A percentile compares a stretch with the other conserved stretches of the same genome.
These are phyloP conservation scores for Vanessa tameamea DNA, from an alignment of 1,140 invertebrate species.

Conservation along the genomic window DNA sequence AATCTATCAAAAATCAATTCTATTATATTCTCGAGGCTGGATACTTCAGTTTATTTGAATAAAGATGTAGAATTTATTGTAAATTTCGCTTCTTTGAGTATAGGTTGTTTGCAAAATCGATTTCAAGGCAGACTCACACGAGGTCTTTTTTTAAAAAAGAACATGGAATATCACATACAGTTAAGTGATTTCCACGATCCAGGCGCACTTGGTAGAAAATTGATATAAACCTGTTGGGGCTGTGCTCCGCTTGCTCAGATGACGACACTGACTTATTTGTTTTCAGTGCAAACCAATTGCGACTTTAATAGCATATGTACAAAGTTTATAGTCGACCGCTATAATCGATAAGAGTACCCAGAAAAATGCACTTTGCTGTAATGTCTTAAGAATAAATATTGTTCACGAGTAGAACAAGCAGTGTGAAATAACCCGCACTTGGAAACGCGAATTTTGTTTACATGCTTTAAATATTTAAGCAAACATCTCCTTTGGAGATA, in stretches of 20 bases:
- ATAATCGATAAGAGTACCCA: slow-evolving; percentile 54
- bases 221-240: slow-evolving; percentile 76
- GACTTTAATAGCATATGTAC: slow-evolving; percentile 33
- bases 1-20: too few relatives aligned
- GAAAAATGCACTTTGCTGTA: slow-evolving; percentile 64
- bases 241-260: slow-evolving; percentile 67
- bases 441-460: slow-evolving; percentile 47
- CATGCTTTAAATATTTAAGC: slow-evolving; percentile 68
- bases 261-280: slow-evolving; percentile 44
- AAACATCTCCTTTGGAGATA: slow-evolving; percentile 30
- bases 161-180: slow-evolving; percentile 47
- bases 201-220: slow-evolving; percentile 77
- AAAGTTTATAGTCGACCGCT: slow-evolving; percentile 44
- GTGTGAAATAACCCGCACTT: slow-evolving; percentile 58
- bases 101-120: neutral
- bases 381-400: slow-evolving; percentile 69
- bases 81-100: neutral
- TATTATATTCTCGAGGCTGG: too few relatives aligned
- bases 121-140: neutral
- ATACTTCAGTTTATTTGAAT: too few relatives aligned
- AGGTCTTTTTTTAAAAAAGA: neutral
- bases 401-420: slow-evolving; percentile 57
- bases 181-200: slow-evolving; percentile 70
- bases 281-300: slow-evolving; percentile 30
- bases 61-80: neutral